Conservation (phyloP, 2,888 invertebrate genomes). For the Rhabditoides inermis region DNA sequence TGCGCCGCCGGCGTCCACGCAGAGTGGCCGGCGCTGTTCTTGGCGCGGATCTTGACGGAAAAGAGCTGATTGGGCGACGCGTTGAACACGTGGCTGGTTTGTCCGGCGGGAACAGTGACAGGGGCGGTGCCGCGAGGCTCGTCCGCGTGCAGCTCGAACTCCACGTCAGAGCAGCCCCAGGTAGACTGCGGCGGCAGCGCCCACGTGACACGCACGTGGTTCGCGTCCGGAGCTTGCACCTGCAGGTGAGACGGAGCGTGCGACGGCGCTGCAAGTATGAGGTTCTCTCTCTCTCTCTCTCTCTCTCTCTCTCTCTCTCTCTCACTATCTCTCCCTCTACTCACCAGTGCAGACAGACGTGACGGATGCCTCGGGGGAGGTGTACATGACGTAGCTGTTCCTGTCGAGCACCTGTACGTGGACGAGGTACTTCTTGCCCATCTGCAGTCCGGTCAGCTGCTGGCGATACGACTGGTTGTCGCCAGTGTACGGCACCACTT, state of each 20-base stretch:
- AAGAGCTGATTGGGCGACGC: conserved; percentile 46
- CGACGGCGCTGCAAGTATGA: conserved; percentile 35
- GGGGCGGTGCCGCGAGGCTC: conserved; percentile 41
- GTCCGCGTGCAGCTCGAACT: conserved; percentile 29
- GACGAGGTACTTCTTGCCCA: conserved; percentile 39
- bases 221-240: conserved; percentile 37
- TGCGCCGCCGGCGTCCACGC: conserved; percentile 45
- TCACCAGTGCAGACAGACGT: conserved; percentile 35
- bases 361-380: conserved; percentile 41
- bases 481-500: conserved; percentile 48
- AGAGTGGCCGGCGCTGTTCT: conserved; percentile 47
- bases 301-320: not conserved
- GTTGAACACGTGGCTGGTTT: conserved; percentile 47
- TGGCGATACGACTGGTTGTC: conserved; percentile 46
- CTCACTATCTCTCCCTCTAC: conserved; percentile 1
- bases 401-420: conserved; percentile 46
- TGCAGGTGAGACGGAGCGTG: conserved; percentile 48
- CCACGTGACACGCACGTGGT: conserved; percentile 41
- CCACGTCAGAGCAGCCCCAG: conserved; percentile 42
- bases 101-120: conserved; percentile 36
- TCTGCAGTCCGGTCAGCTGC: conserved; percentile 38
- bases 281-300: not conserved
- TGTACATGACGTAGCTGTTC: conserved; percentile 51
- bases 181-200: conserved; percentile 31
- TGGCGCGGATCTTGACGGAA: conserved; percentile 41